A percentile compares a stretch with the other conserved stretches of the same genome.
Evolutionary conservation across 2,888 invertebrate genomes (phyloP).

Genomic region (Caenorhabditis imperialis): DNA sequence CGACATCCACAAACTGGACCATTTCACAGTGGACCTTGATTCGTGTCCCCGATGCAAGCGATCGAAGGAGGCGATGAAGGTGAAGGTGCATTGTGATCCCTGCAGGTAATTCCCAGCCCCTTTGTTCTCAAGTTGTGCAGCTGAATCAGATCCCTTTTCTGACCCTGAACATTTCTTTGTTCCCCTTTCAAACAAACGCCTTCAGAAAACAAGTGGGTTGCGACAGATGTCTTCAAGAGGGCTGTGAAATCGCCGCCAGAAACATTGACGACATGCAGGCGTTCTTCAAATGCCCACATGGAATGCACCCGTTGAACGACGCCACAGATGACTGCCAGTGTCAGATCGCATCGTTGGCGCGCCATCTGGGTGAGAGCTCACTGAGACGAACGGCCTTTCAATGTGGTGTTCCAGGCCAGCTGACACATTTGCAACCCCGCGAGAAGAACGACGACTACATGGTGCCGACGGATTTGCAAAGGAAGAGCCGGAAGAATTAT

Average conservation of each 20-base stretch:
- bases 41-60: conserved; percentile 74
- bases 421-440: conserved; percentile 1
- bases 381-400: no score
- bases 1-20: conserved; percentile 75
- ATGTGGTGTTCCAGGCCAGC: conserved; percentile 21
- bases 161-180: no score
- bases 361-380: conserved; percentile 50
- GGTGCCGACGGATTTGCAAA: conserved; percentile 1
- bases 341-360: conserved; percentile 62
- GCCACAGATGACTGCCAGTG: conserved; percentile 75
- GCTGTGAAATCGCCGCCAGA: conserved; percentile 71
- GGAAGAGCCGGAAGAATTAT: conserved; percentile 7
- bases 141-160: not conserved
- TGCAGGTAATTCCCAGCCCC: no score
- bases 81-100: conserved; percentile 73
- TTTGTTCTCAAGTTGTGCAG: no score
- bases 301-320: conserved; percentile 70
- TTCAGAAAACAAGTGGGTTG: conserved; percentile 75
- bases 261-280: conserved; percentile 67
- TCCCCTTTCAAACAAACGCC: not conserved
- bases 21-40: conserved; percentile 74
- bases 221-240: conserved; percentile 72
- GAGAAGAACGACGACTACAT: conserved; percentile 32
- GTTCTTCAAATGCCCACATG: conserved; percentile 75
- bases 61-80: conserved; percentile 70